Base-by-base conservation (phyloP, 2,113 vertebrate genomes). In the Corvus cornix region DNA sequence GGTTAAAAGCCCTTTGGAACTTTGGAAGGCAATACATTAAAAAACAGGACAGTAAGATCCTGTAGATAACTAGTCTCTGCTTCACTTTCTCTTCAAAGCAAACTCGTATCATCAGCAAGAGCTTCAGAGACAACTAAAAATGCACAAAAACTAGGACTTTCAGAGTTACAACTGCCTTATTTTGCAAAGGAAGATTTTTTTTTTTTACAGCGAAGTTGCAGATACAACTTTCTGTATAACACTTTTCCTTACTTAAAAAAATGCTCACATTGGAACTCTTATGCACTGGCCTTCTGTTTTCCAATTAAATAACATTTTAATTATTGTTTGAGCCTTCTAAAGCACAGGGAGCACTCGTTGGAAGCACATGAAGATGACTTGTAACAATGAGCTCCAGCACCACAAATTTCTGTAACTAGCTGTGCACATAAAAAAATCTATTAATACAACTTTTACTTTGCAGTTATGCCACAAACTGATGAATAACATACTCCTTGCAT, bases 401-500 rank as follows among this genome's bases (percentile, higher is more conserved):
- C 53, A 84, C 64, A 48, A 68, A 89, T 12, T 73, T 39, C 82
- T 82, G 7, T 39, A 95, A 64, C 60, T 76, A 90, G 51, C 31
- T 79, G 75, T 0, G 0, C 55, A 66, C 0, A 0, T 23, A 66
- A 30, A 77, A 27, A 77, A 51, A 73, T 49, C 59, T 66, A 88
- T 66, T 95, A 30, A n/a, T 62, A 70, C 21, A 66, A 53, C 49
- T 80, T 55, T 69, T 85, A 83, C 53, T 79, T 76, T 41, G 53
- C 21, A 87, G 79, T 53, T 91, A 62, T 35, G 67, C 62, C 78
- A 87, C 74, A 85, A 89, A 91, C 67, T 82, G 60, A 13, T 3
- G 9, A 91, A 44, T 56, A 90, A 66, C 46, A 87, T 31, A 90
- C 11, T 87, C 14, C 53, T 93, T 83, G 75, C 51, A 72, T 86